Evolutionary conservation across 2,888 invertebrate species (phyloP), one percentile per base, ranked within the genome.

Genomic region (Netelia virgata): DNA sequence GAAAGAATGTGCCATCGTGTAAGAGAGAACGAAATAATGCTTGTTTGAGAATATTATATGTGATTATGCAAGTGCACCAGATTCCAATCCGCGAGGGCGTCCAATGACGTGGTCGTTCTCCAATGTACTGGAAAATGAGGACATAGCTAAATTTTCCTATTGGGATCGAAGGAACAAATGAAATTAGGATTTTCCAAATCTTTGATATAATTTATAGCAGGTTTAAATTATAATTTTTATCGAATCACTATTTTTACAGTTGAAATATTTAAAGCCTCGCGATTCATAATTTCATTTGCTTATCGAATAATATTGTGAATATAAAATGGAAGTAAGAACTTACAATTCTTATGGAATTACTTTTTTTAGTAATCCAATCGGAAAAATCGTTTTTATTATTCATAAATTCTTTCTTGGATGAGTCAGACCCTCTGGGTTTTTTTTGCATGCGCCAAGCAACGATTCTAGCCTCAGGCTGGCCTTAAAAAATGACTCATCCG

Each of bases 401-500:
- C 53, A 14, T 53, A 14, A 50, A 55, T 20, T 74, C 23, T 18
- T 50, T 20, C 64, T 14, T 43, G 28, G 14, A 70, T 85, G 85
- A 85, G 53, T 85, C 82, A 82, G n/a, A 16, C 3, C 10, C 14
- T 14, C n/a, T 20, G 20, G 63, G 69, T 79, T 82, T 70, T 76
- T 72, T 83, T 61, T 72, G 66, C 53, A 50, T 28, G 8, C 23
- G 18, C 9, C 16, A 57, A 70, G 50, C 18, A 50, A 57, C 59
- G 41, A 64, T 75, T 75, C 43, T 50, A 23, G 53, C 61, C 55
- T 79, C 23, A 18, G 18, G 36, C n/a, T 66, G 14, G 64, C 23
- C 41, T 68, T 74, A 69, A 82, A 76, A 78, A 72, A 59, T 85
- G 85, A 85, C 55, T 85, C 85, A 85, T 73, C 47, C 41, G 28